Conservation (phyloP, 2,113 vertebrate species). For the Atractosteus spatula region DNA sequence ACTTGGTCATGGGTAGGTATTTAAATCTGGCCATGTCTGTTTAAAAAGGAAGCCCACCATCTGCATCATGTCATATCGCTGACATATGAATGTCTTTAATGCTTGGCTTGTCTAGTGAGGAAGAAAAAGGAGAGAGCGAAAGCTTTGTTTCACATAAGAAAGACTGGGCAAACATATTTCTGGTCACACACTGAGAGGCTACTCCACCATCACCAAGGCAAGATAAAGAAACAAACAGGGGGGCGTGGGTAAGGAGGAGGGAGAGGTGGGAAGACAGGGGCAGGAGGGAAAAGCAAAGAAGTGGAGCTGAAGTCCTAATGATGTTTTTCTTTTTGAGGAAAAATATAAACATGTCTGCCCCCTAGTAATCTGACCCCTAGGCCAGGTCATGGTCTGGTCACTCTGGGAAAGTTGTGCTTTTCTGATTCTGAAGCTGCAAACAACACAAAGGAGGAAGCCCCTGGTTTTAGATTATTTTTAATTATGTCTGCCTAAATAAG, state of each 20-base stretch:
- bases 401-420: conserved; percentile 58
- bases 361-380: conserved; percentile 59
- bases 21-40: conserved; percentile 60
- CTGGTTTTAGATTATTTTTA: too few species aligned
- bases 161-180: conserved; percentile 61
- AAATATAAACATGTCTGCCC: conserved; percentile 64
- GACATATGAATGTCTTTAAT: conserved; percentile 59
- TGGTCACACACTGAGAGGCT: conserved; percentile 57
- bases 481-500: too few species aligned
- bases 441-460: conserved; percentile 31
- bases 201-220: conserved; percentile 59
- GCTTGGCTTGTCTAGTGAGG: conserved; percentile 59
- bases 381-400: conserved; percentile 59
- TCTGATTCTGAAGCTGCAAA: conserved; percentile 53
- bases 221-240: conserved; percentile 36
- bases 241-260: conserved; percentile 19
- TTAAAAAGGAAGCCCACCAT: conserved; percentile 54
- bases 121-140: conserved; percentile 57
- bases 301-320: conserved; percentile 56
- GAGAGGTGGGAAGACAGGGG: conserved; percentile 42
- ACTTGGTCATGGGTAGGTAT: conserved; percentile 65
- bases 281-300: conserved; percentile 57
- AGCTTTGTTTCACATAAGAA: conserved; percentile 53
- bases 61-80: conserved; percentile 64
- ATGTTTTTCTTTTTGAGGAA: conserved; percentile 60